These are phyloP conservation scores for Macrotrachela quadricornifera DNA, from an alignment of 1,140 invertebrate species.

Conservation along the genomic window DNA sequence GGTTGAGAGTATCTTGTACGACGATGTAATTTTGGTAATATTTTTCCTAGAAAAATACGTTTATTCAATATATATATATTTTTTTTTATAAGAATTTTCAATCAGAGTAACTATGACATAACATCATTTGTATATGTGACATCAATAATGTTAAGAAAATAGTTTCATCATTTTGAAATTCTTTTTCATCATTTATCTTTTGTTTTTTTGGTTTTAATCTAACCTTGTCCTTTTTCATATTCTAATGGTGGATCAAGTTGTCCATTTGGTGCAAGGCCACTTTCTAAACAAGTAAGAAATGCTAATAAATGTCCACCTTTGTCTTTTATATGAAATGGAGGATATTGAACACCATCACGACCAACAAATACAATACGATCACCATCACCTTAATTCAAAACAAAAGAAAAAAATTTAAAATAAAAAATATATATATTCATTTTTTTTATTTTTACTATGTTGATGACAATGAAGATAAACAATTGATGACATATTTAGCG, in stretches of 20 bases:
- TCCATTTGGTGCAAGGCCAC: conserved; percentile 60
- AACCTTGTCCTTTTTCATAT: conserved; percentile 44
- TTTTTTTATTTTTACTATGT: conserved; percentile 35
- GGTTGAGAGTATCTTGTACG: conserved; percentile 15
- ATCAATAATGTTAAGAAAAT: conserved; percentile 22
- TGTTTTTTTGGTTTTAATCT: conserved; percentile 33
- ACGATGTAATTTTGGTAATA: conserved; percentile 46
- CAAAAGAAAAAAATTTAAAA: neutral
- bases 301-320: conserved; percentile 66
- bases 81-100: no score
- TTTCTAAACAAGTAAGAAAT: conserved; percentile 73
- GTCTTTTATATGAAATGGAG: conserved; percentile 50
- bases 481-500: conserved; percentile 62
- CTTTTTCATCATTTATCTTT: neutral
- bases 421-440: neutral
- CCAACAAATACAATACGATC: conserved; percentile 71
- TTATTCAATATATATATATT: no score
- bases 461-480: conserved; percentile 77
- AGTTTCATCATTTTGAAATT: conserved; percentile 19
- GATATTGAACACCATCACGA: conserved; percentile 72
- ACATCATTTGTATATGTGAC: conserved; percentile 5
- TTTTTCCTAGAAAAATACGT: conserved; percentile 33
- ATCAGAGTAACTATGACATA: no score
- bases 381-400: conserved; percentile 34
- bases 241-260: conserved; percentile 74